Evolutionary conservation across 2,888 invertebrate genomes (phyloP), one percentile per base, ranked within the genome.

Genomic region (Drosophila paucipuncta): DNA sequence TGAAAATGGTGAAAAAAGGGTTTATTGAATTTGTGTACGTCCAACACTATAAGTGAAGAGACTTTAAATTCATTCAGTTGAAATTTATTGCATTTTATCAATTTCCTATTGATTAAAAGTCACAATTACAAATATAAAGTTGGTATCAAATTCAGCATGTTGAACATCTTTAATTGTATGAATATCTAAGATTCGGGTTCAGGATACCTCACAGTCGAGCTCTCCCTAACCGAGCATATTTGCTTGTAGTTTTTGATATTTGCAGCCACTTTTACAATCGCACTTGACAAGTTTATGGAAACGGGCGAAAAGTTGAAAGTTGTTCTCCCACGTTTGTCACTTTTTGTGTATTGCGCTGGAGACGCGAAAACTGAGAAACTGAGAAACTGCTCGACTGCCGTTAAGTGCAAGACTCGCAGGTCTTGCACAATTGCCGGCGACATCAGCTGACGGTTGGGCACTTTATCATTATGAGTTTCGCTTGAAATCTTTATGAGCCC

Each of bases 401-500:
- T 53, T 53, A 74, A 79, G 60, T 69, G 76, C 70, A 69, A 41
- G 53, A 66, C 72, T 66, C 28, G 10, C 28, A 66, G 49, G 73
- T 69, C 63, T 57, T 25, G 37, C 67, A 53, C 68, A 65, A 82
- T 64, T 76, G 85, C 68, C 70, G 76, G 67, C 74, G 70, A 74
- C 83, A 83, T 85, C 75, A 63, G 65, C 47, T 62, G 73, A 72
- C 66, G n/a, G 13, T 13, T 18, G 66, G 70, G 37, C 59, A 76
- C 55, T 83, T 80, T 80, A 76, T 85, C 80, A 83, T 84, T 78
- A 81, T 77, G 76, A 76, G 79, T 83, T 83, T 84, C 77, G 74
- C 60, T 81, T 77, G 78, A 79, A 83, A 85, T 83, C 78, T 91
- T 91, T 91, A 89, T 85, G 91, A 85, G 85, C 68, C 76, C 84